Base-by-base conservation (phyloP, 2,797 vertebrate genomes). In the Gephyroberyx darwinii region DNA sequence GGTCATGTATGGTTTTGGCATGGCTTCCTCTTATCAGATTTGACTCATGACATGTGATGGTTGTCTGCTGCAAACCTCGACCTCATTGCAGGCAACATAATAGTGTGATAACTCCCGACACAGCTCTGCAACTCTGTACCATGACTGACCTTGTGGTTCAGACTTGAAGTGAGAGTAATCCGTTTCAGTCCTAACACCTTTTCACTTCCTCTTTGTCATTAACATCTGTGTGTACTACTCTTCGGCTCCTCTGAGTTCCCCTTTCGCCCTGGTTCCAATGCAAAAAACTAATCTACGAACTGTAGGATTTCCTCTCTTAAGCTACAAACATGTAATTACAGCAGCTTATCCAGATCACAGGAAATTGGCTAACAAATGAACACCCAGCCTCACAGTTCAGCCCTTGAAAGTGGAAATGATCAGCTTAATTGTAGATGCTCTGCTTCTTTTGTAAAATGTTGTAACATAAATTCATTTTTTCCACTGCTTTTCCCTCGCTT, bases 191-290 rank as follows among this genome's bases (percentile, higher is more conserved):
- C 48, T 53, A 26, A 57, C 7, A 30, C 8, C 9, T 3, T 71
- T 53, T 63, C 20, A 71, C 70, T 87, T 86, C 55, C 75, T 62
- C 64, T 80, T 81, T 22, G 63, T 55, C 51, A 19, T 19, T 9
- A 43, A 54, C 20, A 20, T n/a, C 16, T 19, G 19, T 10, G 16
- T 33, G 20, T 37, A 45, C 3, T 13, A 31, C 16, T 31, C 16
- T 47, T 45, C 20, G 13, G 31, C 3, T 57, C 33, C 1, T 7
- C 31, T 37, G 13, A 65, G 52, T 67, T 67, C 52, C 39, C 52
- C 26, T 47, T 67, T 56, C 7, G 31, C 10, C 3, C 37, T 39
- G 5, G 5, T 39, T 10, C 0, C 37, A 8, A 39, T 39, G 8
- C 37, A 39, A 39, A 35, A 39, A 39, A 39, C 8, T 39, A 39